Conservation (phyloP, 2,797 vertebrate genomes). For the Phrynocephalus guinanensis region DNA sequence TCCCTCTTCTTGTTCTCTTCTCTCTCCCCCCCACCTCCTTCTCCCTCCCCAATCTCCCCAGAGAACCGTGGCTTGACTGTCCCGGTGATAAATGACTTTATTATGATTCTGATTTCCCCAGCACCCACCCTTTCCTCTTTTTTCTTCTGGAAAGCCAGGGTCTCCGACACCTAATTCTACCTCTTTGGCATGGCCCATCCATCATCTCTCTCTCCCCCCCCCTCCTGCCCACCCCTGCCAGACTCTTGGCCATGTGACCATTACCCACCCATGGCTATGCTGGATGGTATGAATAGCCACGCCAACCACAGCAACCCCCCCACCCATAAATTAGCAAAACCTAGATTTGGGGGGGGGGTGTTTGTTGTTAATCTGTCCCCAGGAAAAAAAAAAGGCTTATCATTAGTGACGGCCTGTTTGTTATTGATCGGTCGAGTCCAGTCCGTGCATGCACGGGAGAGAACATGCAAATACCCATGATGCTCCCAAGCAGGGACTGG, state of each 20-base stretch:
- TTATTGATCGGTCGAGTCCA: no score
- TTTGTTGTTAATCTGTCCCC: neutral
- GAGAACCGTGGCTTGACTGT: slow-evolving; percentile 23
- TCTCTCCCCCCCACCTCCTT: no score
- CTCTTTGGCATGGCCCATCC: slow-evolving; percentile 44
- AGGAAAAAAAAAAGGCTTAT: neutral
- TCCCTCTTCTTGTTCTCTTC: no score
- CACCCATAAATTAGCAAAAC: slow-evolving; percentile 3
- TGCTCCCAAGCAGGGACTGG: no score
- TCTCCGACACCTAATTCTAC: slow-evolving; percentile 41
- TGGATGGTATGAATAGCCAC: slow-evolving; percentile 23
- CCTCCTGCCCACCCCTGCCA: neutral
- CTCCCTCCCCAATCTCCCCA: neutral
- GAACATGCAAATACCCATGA: no score
- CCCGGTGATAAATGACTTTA: slow-evolving; percentile 41
- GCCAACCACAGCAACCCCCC: neutral
- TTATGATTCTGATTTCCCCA: slow-evolving; percentile 34
- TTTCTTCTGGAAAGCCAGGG: slow-evolving; percentile 27
- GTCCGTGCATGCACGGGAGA: neutral
- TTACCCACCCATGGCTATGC: neutral
- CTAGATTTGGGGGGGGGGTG: neutral
- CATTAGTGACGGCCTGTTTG: neutral
- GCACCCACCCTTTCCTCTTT: slow-evolving; percentile 9
- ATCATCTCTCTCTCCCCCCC: slow-evolving; percentile 1
- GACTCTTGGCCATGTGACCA: neutral